A percentile compares a stretch with the other conserved stretches of the same genome.
These are phyloP conservation scores for Ivindomyrus marchei DNA, from an alignment of 2,113 vertebrate species.

Conservation along the genomic window DNA sequence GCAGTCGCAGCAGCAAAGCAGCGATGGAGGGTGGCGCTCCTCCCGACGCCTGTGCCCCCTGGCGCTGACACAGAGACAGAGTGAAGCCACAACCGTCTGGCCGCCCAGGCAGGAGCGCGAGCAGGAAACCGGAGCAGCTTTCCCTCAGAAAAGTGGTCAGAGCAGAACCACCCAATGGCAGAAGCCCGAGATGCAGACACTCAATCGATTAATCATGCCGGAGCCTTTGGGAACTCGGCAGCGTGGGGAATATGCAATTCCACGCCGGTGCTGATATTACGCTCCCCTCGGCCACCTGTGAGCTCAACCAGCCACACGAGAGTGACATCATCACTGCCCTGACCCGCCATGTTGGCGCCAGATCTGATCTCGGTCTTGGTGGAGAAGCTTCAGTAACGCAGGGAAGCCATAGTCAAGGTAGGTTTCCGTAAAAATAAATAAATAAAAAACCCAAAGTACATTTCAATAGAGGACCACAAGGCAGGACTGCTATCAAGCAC, in stretches of 20 bases:
- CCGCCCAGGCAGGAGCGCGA: background rate
- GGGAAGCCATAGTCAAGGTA: background rate
- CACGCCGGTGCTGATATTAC: background rate
- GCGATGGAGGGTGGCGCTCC: background rate
- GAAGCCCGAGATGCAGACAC: background rate
- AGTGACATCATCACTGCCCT: slow-evolving; percentile 27
- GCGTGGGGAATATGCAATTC: background rate
- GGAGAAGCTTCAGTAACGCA: background rate
- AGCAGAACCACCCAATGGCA: background rate
- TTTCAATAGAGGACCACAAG: background rate
- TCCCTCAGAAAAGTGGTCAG: background rate
- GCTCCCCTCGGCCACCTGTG: background rate
- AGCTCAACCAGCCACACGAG: background rate
- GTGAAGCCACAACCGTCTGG: background rate
- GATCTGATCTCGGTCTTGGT: background rate
- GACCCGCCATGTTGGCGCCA: background rate
- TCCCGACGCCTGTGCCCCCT: background rate
- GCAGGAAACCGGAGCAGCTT: background rate
- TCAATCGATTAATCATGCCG: background rate
- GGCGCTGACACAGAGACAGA: background rate
- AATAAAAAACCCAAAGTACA: background rate
- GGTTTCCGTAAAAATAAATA: background rate
- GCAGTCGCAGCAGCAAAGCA: background rate
- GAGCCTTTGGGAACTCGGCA: background rate
- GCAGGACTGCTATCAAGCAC: background rate